Percentiles rank a stretch among this genome's conserved stretches.
Conservation (phyloP, 2,797 vertebrate species). For the Philypnodon macrostomus region DNA sequence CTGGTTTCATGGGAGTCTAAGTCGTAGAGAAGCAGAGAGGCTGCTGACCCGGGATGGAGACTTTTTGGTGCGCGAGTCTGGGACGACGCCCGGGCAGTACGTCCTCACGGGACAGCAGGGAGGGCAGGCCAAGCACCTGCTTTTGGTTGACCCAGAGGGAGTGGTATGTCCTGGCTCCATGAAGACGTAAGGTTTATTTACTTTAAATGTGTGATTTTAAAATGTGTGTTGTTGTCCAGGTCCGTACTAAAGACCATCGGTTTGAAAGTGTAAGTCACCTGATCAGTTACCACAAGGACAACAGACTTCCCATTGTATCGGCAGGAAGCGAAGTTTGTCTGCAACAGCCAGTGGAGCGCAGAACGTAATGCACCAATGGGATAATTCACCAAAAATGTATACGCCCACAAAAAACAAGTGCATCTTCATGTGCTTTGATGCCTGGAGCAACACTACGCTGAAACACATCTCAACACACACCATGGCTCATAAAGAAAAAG, state of each 20-base stretch:
- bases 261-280: slow-evolving; percentile 97
- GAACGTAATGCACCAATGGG: slow-evolving; percentile 72
- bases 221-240: slow-evolving; percentile 65
- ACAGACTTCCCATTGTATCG: slow-evolving; percentile 94
- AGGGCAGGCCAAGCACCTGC: slow-evolving; percentile 91
- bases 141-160: slow-evolving; percentile 94
- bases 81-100: slow-evolving; percentile 92
- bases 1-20: slow-evolving; percentile 95
- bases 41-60: slow-evolving; percentile 90
- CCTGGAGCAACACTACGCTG: slow-evolving; percentile 45
- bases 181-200: too few species aligned
- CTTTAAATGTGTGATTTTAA: background rate
- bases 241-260: slow-evolving; percentile 94
- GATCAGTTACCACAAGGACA: slow-evolving; percentile 99
- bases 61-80: slow-evolving; percentile 94
- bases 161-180: slow-evolving; percentile 82
- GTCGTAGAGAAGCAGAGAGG: slow-evolving; percentile 88
- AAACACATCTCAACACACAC: slow-evolving; percentile 12
- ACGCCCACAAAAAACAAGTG: slow-evolving; percentile 20
- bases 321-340: slow-evolving; percentile 96
- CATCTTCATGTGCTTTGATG: slow-evolving; percentile 10
- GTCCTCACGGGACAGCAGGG: slow-evolving; percentile 95
- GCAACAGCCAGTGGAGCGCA: slow-evolving; percentile 93
- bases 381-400: slow-evolving; percentile 41
- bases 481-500: slow-evolving; percentile 52